A percentile compares a stretch with the other conserved stretches of the same genome.
These are phyloP conservation scores for Nesospiza acunhae DNA, from an alignment of 2,113 vertebrate species.

Conservation along the genomic window DNA sequence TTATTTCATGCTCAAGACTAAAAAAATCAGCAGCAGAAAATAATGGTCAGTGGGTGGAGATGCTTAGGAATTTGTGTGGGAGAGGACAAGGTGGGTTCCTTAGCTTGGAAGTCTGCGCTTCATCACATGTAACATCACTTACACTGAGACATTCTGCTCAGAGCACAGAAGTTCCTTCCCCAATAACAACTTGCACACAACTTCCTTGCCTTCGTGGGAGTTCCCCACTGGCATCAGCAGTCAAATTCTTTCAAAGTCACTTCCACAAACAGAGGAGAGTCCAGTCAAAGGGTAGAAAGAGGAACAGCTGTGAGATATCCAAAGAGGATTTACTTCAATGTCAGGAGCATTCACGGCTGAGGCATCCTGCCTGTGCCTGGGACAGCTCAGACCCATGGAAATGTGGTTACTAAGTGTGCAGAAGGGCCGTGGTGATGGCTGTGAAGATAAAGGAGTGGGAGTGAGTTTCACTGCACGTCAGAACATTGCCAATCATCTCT, in stretches of 20 bases:
- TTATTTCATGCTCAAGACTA: neutral
- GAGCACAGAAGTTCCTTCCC: neutral
- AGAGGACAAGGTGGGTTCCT: neutral
- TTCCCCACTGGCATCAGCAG: neutral
- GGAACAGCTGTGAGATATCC: constrained; percentile 10
- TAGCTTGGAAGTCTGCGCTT: neutral
- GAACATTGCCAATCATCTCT: neutral
- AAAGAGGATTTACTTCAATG: neutral
- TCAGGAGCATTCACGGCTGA: neutral
- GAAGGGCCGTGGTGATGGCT: neutral
- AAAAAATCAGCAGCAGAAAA: neutral
- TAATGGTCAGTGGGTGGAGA: neutral
- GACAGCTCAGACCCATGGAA: neutral
- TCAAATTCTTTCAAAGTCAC: constrained; percentile 33
- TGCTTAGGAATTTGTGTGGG: neutral
- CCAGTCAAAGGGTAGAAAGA: neutral
- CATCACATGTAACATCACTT: neutral
- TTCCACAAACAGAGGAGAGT: neutral
- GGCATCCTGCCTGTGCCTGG: neutral
- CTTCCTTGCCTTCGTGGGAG: constrained; percentile 13
- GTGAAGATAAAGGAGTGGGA: neutral
- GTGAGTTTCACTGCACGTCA: neutral
- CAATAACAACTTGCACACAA: neutral
- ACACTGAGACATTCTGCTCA: neutral
- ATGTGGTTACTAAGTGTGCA: neutral